Evolutionary conservation across 2,888 invertebrate species (phyloP).

Genomic region (Archaeoteleia sp.): DNA sequence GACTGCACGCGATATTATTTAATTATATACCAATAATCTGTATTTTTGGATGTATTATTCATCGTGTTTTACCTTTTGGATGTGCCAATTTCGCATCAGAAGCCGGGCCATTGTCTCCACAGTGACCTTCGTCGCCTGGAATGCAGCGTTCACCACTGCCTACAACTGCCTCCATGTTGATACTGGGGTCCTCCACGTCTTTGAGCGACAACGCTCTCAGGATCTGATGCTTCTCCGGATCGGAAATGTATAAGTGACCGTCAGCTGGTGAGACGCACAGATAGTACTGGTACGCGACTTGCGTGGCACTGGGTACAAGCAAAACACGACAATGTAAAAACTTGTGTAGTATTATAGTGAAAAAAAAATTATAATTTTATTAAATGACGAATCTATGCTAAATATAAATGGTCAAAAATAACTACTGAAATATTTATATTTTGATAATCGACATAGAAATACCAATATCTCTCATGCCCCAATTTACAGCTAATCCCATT

Average conservation of each 20-base stretch:
- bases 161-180: constrained; percentile 90
- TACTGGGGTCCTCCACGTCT: constrained; percentile 86
- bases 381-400: too few species aligned
- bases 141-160: constrained; percentile 96
- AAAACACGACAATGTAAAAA: too few species aligned
- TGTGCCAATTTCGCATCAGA: constrained; percentile 93
- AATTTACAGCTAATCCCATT: not conserved
- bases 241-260: constrained; percentile 96
- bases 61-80: constrained; percentile 88
- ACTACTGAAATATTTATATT: too few species aligned
- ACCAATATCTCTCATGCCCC: not conserved
- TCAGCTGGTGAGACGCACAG: constrained; percentile 97
- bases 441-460: too few species aligned
- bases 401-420: too few species aligned
- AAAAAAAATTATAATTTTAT: too few species aligned
- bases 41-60: too few species aligned
- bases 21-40: too few species aligned
- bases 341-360: too few species aligned
- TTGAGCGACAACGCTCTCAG: constrained; percentile 86
- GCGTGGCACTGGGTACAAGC: constrained; percentile 95
- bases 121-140: constrained; percentile 93
- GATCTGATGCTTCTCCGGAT: constrained; percentile 95
- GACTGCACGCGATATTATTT: too few species aligned
- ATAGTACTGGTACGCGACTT: constrained; percentile 97
- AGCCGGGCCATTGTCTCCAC: constrained; percentile 96